Conservation (phyloP, 2,113 vertebrate genomes). For the Embiotoca jacksoni region DNA sequence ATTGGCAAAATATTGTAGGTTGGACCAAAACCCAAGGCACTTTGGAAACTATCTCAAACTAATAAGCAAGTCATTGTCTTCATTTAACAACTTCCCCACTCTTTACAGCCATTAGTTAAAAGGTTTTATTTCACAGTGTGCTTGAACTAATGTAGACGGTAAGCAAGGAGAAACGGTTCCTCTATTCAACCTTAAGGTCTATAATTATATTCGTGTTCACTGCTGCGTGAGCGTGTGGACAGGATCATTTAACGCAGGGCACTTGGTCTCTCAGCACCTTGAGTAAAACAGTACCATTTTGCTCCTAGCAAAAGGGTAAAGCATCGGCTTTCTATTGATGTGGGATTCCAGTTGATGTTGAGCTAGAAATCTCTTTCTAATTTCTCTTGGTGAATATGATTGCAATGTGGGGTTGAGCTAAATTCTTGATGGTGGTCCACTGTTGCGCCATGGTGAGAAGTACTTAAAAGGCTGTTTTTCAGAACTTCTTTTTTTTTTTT, state of each 20-base stretch:
- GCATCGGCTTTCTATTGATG: constrained; percentile 31
- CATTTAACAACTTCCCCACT: neutral
- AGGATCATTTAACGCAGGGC: constrained; percentile 56
- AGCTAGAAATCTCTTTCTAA: neutral
- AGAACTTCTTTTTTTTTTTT: constrained; percentile 13
- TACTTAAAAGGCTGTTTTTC: constrained; percentile 3
- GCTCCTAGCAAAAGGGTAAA: constrained; percentile 21
- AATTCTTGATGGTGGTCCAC: constrained; percentile 27
- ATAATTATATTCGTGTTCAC: constrained; percentile 52
- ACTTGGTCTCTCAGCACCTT: constrained; percentile 55
- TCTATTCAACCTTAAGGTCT: constrained; percentile 24
- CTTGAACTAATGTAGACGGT: neutral
- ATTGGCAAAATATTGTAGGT: neutral
- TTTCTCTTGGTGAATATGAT: constrained; percentile 15
- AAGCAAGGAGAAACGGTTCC: constrained; percentile 13
- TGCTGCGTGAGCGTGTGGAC: constrained; percentile 51
- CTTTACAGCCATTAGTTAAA: neutral
- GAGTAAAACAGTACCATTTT: constrained; percentile 27
- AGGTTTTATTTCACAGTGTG: neutral
- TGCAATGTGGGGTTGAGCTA: constrained; percentile 15
- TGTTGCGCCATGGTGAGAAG: constrained; percentile 20
- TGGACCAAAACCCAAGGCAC: neutral
- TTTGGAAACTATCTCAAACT: neutral
- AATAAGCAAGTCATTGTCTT: neutral
- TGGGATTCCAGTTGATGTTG: constrained; percentile 6